phyloP scores from a whole-genome alignment of 2,113 vertebrate species.

The Callipepla californica region DNA sequence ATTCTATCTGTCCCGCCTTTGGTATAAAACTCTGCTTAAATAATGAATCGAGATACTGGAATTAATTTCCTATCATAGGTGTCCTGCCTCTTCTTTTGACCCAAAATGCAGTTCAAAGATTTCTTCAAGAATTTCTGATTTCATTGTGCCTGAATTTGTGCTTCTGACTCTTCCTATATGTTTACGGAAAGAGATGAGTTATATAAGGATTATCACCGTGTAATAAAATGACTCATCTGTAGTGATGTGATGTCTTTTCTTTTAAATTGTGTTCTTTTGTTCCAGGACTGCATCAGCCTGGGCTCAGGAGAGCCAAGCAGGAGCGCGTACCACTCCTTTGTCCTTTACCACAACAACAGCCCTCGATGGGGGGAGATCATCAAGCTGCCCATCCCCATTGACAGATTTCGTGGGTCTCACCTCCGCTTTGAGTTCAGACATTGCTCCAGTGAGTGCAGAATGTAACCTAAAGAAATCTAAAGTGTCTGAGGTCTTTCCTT shows the following conservation, averaged over 20 bases:
- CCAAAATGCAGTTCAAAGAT: not conserved
- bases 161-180: not conserved
- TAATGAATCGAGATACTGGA: not conserved
- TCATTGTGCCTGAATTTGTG: not conserved
- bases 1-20: not conserved
- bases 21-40: not conserved
- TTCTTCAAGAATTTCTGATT: not conserved
- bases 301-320: constrained; percentile 90
- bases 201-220: not conserved
- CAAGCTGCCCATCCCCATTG: constrained; percentile 94
- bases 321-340: constrained; percentile 92
- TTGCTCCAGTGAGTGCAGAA: constrained; percentile 91
- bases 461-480: not conserved
- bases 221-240: not conserved
- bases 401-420: constrained; percentile 94
- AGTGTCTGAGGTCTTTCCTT: not conserved
- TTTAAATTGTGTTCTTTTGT: not conserved
- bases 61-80: not conserved
- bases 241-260: not conserved
- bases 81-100: not conserved
- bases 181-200: not conserved
- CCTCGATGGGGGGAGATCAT: constrained; percentile 96
- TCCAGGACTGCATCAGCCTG: constrained; percentile 94
- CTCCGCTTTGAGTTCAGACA: constrained; percentile 97
- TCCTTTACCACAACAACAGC: constrained; percentile 96